Evolutionary conservation across 2,888 invertebrate genomes (phyloP).

Genomic region (Drosophila seclusa): DNA sequence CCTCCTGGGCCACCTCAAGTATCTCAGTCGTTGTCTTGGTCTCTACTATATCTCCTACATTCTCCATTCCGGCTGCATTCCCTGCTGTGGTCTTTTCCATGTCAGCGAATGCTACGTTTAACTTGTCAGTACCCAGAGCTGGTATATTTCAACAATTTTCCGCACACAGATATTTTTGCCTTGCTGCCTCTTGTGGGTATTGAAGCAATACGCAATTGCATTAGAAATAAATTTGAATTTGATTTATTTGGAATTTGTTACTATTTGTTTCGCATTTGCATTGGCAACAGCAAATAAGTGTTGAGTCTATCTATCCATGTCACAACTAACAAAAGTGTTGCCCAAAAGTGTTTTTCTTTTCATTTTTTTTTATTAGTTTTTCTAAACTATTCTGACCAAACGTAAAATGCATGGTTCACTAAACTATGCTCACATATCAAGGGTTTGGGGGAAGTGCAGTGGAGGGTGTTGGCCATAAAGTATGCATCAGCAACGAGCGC

Average conservation of each 20-base stretch:
- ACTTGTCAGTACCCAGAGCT: slow-evolving; percentile 45
- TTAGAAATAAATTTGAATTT: slow-evolving; percentile 50
- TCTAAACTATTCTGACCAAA: slow-evolving; percentile 11
- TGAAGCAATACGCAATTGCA: slow-evolving; percentile 23
- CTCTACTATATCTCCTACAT: not conserved
- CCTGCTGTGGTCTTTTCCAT: slow-evolving; percentile 73
- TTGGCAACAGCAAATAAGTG: slow-evolving; percentile 1
- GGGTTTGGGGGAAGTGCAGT: not conserved
- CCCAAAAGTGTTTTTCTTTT: not conserved
- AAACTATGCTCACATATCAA: slow-evolving; percentile 22
- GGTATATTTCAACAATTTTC: slow-evolving; percentile 58
- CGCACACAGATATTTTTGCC: slow-evolving; percentile 53
- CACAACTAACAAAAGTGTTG: not conserved
- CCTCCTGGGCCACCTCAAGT: not conserved
- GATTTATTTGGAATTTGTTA: slow-evolving; percentile 50
- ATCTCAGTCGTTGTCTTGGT: slow-evolving; percentile 4
- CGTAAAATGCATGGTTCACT: slow-evolving; percentile 33
- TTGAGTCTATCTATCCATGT: not conserved
- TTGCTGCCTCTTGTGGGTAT: slow-evolving; percentile 52
- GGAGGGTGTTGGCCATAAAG: slow-evolving; percentile 50
- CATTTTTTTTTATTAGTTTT: not conserved
- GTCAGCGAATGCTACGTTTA: slow-evolving; percentile 65
- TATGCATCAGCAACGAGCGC: slow-evolving; percentile 67
- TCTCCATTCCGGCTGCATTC: slow-evolving; percentile 34
- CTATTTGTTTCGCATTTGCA: slow-evolving; percentile 43